Base-by-base conservation (phyloP, 2,888 invertebrate genomes). In the Schrankia costaestrigalis region DNA sequence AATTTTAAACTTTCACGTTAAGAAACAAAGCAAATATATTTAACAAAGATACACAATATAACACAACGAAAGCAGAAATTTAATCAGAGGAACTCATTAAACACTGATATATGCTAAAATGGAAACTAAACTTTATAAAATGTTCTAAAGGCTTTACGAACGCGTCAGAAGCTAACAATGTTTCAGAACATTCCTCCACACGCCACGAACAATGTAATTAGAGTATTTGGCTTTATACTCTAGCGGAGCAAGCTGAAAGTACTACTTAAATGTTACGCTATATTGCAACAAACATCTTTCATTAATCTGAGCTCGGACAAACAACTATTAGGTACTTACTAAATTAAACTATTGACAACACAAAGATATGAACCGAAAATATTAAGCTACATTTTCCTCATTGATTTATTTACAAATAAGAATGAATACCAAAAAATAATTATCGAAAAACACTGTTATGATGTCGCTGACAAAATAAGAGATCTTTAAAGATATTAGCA, bases 401-500 rank as follows among this genome's bases (percentile, higher is more conserved):
- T 41, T 45, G 40, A 52, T 46, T 54, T 41, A 52, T 55, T 38
- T 35, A 33, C 31, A 38, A 31, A 36, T 44, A 39, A 43, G 56
- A 46, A 40, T 40, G 33, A 25, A 38, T 3, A 45, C 51, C 43
- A 44, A 47, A 44, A 50, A 44, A 56, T 53, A 56, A 48, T 54
- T 38, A 38, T 48, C 48, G 42, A 44, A 51, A 41, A 45, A 25
- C 35, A 21, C 51, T 45, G 39, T 54, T 51, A 24, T 34, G 31
- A 42, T 31, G 37, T 28, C 33, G 38, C 38, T 37, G 40, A 36
- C 32, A 36, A 48, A 56, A 40, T 56, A 58, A 56, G 51, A n/a
- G 42, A 44, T 52, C 52, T 55, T 57, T 41, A 46, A 35, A 51
- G 51, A 56, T 44, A 54, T 54, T 42, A 46, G 27, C 31, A n/a